Conservation (phyloP, 1,140 invertebrate species). For the Drosophila triauraria region DNA sequence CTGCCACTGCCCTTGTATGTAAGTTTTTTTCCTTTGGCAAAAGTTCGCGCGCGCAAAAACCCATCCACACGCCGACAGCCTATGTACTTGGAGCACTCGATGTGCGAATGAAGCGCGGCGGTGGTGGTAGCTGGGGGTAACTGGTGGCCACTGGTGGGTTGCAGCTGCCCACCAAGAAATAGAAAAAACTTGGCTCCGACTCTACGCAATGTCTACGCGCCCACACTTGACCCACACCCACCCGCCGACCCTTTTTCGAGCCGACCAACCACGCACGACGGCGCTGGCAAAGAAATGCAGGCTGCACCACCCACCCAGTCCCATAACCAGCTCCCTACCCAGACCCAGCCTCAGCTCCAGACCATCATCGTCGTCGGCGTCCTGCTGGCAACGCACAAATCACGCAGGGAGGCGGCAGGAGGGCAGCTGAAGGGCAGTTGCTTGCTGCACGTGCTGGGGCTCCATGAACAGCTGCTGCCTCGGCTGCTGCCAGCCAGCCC, state of each 20-base stretch:
- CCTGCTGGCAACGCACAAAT: conserved; percentile 65
- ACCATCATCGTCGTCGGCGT: conserved; percentile 29
- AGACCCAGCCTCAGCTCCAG: conserved; percentile 35
- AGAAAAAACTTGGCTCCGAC: conserved; percentile 76
- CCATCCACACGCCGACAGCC: conserved; percentile 38
- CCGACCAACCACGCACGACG: conserved; percentile 72
- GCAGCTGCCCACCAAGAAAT: conserved; percentile 64
- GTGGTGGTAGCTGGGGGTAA: not conserved
- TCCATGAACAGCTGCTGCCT: conserved; percentile 73
- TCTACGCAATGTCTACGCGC: conserved; percentile 81
- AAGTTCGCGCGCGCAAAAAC: conserved; percentile 75
- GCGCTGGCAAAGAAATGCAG: conserved; percentile 52
- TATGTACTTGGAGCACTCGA: conserved; percentile 58
- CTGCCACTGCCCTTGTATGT: conserved; percentile 49
- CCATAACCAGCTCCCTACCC: not conserved
- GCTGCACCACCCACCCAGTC: conserved; percentile 39
- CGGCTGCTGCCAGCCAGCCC: conserved; percentile 19
- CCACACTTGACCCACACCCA: conserved; percentile 61
- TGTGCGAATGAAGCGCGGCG: conserved; percentile 52
- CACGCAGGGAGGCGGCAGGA: conserved; percentile 32
- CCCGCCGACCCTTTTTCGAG: conserved; percentile 32
- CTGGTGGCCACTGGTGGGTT: conserved; percentile 3
- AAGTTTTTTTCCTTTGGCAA: conserved; percentile 78
- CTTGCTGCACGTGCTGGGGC: conserved; percentile 81
- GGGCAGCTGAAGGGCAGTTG: conserved; percentile 63